Evolutionary conservation across 1,140 invertebrate genomes (phyloP).

Genomic region (Cotesia glomerata): DNA sequence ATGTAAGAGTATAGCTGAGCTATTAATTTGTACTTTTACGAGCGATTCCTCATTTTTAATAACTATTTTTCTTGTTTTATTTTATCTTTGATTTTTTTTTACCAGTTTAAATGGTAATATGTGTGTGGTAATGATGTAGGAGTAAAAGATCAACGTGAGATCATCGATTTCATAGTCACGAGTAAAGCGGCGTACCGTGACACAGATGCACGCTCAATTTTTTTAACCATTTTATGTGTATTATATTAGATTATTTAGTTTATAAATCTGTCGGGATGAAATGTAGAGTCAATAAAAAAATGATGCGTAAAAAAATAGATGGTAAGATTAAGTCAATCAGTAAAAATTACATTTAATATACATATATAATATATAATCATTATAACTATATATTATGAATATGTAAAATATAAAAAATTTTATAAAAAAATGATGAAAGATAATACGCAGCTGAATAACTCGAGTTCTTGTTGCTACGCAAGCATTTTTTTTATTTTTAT

Average conservation of each 20-base stretch:
- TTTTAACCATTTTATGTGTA: neutral
- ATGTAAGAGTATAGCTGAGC: too few relatives aligned
- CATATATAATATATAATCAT: too few relatives aligned
- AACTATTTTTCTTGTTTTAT: neutral
- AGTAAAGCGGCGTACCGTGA: slow-evolving; percentile 36
- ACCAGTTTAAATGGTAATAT: neutral
- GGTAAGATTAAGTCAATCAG: neutral
- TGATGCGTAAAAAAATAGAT: too few relatives aligned
- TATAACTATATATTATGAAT: neutral
- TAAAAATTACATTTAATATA: neutral
- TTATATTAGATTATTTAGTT: neutral
- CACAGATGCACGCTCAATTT: slow-evolving; percentile 28
- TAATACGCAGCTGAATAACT: neutral
- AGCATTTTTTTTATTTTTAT: neutral
- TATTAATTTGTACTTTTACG: too few relatives aligned
- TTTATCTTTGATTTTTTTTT: neutral
- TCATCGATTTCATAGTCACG: slow-evolving; percentile 47
- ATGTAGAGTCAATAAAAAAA: too few relatives aligned
- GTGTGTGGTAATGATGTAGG: neutral
- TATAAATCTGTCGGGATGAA: too few relatives aligned
- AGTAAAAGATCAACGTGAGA: slow-evolving; percentile 37
- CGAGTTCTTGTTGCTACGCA: neutral
- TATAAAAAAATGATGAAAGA: too few relatives aligned
- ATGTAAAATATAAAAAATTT: neutral
- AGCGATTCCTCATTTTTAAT: neutral